phyloP scores from a whole-genome alignment of 2,888 invertebrate genomes.

The Vandiemenella viatica region DNA sequence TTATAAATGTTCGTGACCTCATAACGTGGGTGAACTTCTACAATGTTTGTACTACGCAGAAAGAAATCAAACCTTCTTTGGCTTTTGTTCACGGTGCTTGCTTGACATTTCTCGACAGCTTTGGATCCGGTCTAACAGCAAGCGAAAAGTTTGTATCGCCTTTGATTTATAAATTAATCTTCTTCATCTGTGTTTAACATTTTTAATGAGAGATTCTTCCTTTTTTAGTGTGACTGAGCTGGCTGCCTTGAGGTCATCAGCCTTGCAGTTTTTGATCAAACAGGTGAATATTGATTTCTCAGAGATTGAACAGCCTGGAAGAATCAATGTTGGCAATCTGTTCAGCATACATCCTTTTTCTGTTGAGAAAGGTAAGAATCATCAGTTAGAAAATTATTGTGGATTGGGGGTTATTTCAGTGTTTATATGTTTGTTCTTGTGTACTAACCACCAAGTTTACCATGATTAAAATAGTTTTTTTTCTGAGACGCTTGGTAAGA shows the following conservation, averaged over 20 bases:
- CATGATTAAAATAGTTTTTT: too few relatives aligned
- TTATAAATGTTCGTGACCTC: conserved; percentile 80
- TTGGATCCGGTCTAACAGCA: conserved; percentile 69
- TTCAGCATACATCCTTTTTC: conserved; percentile 73
- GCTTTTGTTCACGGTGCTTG: conserved; percentile 82
- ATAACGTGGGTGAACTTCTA: conserved; percentile 87
- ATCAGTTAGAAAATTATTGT: too few relatives aligned
- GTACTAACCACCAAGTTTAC: too few relatives aligned
- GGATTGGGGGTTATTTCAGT: too few relatives aligned
- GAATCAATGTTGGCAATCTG: conserved; percentile 28
- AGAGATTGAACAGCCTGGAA: conserved; percentile 24
- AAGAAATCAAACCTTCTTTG: conserved; percentile 22
- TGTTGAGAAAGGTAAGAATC: conserved; percentile 38
- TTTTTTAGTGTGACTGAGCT: conserved; percentile 24
- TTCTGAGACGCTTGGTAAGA: too few relatives aligned
- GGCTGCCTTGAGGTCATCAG: conserved; percentile 29
- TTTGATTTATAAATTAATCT: background rate
- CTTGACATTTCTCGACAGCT: conserved; percentile 79
- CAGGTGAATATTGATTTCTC: conserved; percentile 31
- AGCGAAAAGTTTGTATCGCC: conserved; percentile 43
- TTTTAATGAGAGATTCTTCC: conserved; percentile 2
- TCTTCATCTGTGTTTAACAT: background rate
- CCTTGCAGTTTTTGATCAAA: conserved; percentile 39
- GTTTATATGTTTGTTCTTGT: too few relatives aligned
- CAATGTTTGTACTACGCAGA: conserved; percentile 37